Conservation (phyloP, 2,888 invertebrate genomes). For the Caenorhabditis auriculariae region DNA sequence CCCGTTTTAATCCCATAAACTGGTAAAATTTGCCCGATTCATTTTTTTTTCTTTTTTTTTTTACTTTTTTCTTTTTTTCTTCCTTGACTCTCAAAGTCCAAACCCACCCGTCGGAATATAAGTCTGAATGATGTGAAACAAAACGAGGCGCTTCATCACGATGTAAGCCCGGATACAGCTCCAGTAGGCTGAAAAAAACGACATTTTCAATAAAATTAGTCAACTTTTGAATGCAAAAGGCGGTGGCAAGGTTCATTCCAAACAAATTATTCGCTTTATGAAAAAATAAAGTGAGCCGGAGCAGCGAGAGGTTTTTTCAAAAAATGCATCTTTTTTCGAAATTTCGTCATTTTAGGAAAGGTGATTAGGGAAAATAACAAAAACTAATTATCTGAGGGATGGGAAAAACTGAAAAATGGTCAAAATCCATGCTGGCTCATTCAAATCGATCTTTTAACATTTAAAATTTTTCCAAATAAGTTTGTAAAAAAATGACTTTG, state of each 20-base stretch:
- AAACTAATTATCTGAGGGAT: no score
- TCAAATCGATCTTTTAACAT: no score
- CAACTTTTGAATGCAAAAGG: neutral
- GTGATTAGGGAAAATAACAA: no score
- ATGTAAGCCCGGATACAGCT: constrained; percentile 58
- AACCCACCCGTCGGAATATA: constrained; percentile 59
- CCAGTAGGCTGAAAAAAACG: constrained; percentile 51
- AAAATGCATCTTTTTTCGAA: no score
- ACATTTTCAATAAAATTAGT: neutral
- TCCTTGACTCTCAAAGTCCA: neutral
- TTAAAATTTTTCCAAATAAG: no score
- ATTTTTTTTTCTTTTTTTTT: constrained; percentile 1
- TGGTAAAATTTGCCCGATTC: neutral
- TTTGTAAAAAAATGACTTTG: no score
- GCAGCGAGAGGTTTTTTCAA: no score
- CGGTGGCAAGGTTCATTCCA: neutral
- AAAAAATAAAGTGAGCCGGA: no score
- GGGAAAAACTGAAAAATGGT: no score
- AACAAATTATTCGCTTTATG: neutral
- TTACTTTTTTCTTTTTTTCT: neutral
- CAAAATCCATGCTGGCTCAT: no score
- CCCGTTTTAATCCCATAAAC: no score
- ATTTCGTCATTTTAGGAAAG: no score
- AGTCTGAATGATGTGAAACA: constrained; percentile 63
- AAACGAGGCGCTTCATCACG: constrained; percentile 58